Evolutionary conservation across 1,140 invertebrate genomes (phyloP).

Genomic region (Drosophila fuyamai): DNA sequence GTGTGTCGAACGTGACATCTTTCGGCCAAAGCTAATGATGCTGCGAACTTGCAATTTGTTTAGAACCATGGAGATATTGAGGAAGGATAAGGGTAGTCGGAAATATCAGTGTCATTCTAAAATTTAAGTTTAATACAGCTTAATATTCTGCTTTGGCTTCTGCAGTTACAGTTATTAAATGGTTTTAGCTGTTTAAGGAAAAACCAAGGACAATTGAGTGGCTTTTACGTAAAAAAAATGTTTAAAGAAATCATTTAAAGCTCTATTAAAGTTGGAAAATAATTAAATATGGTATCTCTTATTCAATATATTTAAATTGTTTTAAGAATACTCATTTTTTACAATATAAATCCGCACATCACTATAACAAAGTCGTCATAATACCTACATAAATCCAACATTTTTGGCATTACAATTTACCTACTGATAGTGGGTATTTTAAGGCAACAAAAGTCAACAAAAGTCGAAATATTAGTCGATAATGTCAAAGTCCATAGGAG

Average conservation of each 20-base stretch:
- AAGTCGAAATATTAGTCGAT: slow-evolving; percentile 27
- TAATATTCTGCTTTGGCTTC: not conserved
- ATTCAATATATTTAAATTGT: too few species aligned
- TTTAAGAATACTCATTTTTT: too few species aligned
- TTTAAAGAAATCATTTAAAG: too few species aligned
- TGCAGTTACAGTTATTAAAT: not conserved
- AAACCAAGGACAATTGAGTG: too few species aligned
- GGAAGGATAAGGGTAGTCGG: not conserved
- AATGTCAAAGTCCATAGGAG: slow-evolving; percentile 60
- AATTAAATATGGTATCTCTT: too few species aligned
- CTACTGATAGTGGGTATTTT: not conserved
- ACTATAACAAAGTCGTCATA: not conserved
- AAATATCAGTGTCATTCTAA: slow-evolving; percentile 7
- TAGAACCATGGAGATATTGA: slow-evolving; percentile 21
- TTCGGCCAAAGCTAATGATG: slow-evolving; percentile 76
- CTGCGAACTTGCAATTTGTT: slow-evolving; percentile 71
- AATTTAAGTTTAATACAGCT: not conserved
- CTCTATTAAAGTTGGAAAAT: too few species aligned
- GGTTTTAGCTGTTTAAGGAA: too few species aligned
- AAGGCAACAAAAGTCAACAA: not conserved
- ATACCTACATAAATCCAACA: slow-evolving; percentile 5
- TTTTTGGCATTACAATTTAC: slow-evolving; percentile 9
- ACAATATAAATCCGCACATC: too few species aligned
- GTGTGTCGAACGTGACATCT: slow-evolving; percentile 73
- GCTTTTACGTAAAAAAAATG: too few species aligned